Evolutionary conservation across 2,888 invertebrate genomes (phyloP).

Genomic region (Leucoptera coffeella): DNA sequence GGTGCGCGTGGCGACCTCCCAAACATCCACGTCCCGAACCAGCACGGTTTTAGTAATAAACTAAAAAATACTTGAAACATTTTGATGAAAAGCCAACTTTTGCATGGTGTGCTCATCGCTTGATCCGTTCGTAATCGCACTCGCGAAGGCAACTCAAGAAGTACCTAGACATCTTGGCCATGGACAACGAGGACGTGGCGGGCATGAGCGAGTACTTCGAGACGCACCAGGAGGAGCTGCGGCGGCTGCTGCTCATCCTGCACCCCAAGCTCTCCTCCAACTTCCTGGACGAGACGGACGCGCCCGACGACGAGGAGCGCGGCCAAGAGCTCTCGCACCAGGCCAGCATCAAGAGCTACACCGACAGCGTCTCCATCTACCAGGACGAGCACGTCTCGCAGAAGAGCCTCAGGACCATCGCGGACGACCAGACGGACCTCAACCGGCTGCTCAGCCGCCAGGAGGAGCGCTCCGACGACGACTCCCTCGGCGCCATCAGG

Average conservation of each 20-base stretch:
- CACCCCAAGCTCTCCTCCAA: constrained; percentile 26
- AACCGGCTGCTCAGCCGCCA: constrained; percentile 47
- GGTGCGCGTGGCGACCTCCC: too few species aligned
- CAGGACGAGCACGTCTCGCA: constrained; percentile 28
- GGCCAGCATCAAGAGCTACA: constrained; percentile 22
- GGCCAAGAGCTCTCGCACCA: constrained; percentile 19
- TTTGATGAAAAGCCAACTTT: too few species aligned
- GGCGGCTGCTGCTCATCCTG: constrained; percentile 25
- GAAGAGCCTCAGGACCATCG: constrained; percentile 27
- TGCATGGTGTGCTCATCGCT: constrained; percentile 43
- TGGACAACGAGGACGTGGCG: constrained; percentile 31
- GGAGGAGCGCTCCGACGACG: constrained; percentile 23
- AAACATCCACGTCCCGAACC: too few species aligned
- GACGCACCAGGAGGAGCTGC: constrained; percentile 31
- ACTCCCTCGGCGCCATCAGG: constrained; percentile 36
- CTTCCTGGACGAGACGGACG: constrained; percentile 26
- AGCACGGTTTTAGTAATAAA: too few species aligned
- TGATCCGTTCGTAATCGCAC: constrained; percentile 11
- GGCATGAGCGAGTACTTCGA: constrained; percentile 35
- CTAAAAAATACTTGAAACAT: too few species aligned
- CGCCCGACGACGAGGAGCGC: constrained; percentile 28
- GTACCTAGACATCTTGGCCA: constrained; percentile 57
- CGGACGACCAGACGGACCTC: constrained; percentile 35
- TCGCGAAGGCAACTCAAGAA: constrained; percentile 43
- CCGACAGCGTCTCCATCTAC: constrained; percentile 26